A percentile compares a stretch with the other conserved stretches of the same genome.
These are phyloP conservation scores for Marmota flaviventris DNA, from an alignment of 2,113 vertebrate species.

Conservation along the genomic window DNA sequence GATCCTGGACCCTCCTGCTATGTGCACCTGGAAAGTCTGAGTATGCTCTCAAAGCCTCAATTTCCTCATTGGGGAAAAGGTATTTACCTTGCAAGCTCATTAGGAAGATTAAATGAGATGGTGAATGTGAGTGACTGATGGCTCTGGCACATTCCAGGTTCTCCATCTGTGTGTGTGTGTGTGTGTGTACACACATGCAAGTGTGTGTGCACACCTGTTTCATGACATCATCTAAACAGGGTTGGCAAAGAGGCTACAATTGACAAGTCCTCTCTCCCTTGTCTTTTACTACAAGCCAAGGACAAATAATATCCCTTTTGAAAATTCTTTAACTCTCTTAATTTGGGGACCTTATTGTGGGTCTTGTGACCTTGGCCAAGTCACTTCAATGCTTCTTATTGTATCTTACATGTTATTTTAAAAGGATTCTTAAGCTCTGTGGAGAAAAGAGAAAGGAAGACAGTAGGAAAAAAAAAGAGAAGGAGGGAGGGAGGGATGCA, in stretches of 20 bases:
- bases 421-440: not conserved
- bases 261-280: not conserved
- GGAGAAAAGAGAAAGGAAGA: not conserved
- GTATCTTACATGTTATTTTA: not conserved
- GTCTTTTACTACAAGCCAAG: not conserved
- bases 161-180: not conserved
- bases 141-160: not conserved
- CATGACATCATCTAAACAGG: not conserved
- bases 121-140: not conserved
- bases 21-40: not conserved
- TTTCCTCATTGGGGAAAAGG: not conserved
- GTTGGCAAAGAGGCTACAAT: not conserved
- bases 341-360: not conserved
- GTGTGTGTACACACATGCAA: fast-evolving
- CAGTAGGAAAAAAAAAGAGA: not conserved
- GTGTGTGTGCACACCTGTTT: not conserved
- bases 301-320: not conserved
- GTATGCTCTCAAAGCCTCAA: not conserved
- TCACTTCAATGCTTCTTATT: not conserved
- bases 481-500: too few relatives aligned
- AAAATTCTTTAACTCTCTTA: not conserved
- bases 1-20: not conserved
- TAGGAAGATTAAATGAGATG: not conserved
- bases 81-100: not conserved
- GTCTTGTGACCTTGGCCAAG: not conserved